These are phyloP conservation scores for Drosophila picticornis DNA, from an alignment of 2,888 invertebrate species.

Conservation along the genomic window DNA sequence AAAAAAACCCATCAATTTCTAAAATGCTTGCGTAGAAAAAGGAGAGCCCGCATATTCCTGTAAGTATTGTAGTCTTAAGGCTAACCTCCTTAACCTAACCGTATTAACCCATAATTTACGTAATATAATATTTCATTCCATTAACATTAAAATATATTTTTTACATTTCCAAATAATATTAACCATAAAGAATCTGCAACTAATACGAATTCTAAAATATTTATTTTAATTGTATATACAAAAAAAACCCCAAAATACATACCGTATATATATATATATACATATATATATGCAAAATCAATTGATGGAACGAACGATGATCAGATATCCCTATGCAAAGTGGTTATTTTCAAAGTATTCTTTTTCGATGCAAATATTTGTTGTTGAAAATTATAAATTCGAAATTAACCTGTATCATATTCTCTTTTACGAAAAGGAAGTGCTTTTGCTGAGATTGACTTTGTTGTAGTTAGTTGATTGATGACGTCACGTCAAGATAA, in stretches of 20 bases:
- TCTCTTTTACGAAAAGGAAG: constrained; percentile 10
- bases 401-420: constrained; percentile 9
- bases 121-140: constrained; percentile 5
- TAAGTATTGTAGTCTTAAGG: constrained; percentile 77
- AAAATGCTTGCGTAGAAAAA: constrained; percentile 83
- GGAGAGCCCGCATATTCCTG: constrained; percentile 85
- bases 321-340: constrained; percentile 1
- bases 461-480: constrained; percentile 10
- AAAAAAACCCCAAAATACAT: not conserved
- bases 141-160: constrained; percentile 3
- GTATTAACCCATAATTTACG: not conserved
- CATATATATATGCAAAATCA: constrained; percentile 5
- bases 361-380: not conserved
- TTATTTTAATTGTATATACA: not conserved
- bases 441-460: constrained; percentile 9
- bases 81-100: not conserved
- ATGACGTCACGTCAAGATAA: not conserved
- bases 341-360: not conserved
- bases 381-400: not conserved
- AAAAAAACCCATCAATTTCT: constrained; percentile 13
- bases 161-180: constrained; percentile 2
- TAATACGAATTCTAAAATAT: constrained; percentile 1
- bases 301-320: constrained; percentile 1
- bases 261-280: not conserved
- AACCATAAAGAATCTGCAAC: not conserved